Evolutionary conservation across 2,888 invertebrate species (phyloP).

Genomic region (Cryptus viduatorius): DNA sequence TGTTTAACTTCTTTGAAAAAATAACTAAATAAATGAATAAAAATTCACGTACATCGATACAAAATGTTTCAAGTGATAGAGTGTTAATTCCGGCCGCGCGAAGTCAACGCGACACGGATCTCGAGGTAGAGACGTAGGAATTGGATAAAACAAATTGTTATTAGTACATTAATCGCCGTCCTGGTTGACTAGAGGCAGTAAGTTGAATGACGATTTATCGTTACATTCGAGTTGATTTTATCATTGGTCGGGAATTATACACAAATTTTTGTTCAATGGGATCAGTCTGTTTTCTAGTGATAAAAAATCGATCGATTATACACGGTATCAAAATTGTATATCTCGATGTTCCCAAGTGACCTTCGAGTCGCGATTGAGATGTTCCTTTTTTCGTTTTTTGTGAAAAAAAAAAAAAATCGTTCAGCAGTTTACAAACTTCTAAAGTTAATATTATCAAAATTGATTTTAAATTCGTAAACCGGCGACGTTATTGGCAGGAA

Average conservation of each 20-base stretch:
- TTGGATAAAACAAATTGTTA: not conserved
- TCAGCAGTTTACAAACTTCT: not conserved
- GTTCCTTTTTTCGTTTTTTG: not conserved
- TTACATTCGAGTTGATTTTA: not conserved
- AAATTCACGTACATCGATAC: not conserved
- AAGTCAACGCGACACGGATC: conserved; percentile 29
- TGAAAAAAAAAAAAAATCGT: not conserved
- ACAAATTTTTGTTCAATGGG: not conserved
- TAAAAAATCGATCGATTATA: conserved; percentile 12
- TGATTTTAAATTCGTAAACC: not conserved
- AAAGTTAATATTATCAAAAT: conserved; percentile 1
- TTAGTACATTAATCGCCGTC: not conserved
- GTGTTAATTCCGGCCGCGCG: conserved; percentile 32
- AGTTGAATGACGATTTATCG: not conserved
- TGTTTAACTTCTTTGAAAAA: conserved; percentile 56
- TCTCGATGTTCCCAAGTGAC: not conserved
- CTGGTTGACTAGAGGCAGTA: not conserved
- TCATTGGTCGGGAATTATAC: not conserved
- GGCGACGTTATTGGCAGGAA: conserved; percentile 11
- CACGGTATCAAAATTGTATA: conserved; percentile 1
- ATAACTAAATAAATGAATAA: conserved; percentile 9
- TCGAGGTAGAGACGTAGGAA: conserved; percentile 39
- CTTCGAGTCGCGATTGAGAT: not conserved
- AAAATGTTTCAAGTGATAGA: conserved; percentile 10
- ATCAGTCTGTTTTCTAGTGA: conserved; percentile 8